Evolutionary conservation across 1,140 invertebrate species (phyloP).

Genomic region (Pachypsylla venusta): DNA sequence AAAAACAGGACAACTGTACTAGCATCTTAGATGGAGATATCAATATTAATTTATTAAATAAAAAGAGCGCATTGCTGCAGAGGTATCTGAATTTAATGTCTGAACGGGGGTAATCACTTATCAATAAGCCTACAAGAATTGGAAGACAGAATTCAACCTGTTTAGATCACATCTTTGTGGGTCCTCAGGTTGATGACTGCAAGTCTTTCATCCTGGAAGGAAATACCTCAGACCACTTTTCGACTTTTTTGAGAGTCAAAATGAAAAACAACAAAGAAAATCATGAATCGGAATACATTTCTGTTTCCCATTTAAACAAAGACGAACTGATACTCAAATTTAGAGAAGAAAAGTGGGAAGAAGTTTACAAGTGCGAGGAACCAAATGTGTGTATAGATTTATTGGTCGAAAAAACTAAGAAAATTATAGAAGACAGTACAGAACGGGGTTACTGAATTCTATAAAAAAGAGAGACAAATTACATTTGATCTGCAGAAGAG

Average conservation of each 20-base stretch:
- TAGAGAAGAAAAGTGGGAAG: neutral
- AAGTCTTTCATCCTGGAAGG: neutral
- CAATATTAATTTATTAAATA: neutral
- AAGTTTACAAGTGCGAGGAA: neutral
- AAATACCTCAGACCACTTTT: neutral
- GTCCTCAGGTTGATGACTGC: neutral
- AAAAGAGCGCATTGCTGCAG: neutral
- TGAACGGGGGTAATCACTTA: neutral
- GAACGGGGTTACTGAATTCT: neutral
- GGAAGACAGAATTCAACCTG: neutral
- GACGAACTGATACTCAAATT: neutral
- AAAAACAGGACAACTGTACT: neutral
- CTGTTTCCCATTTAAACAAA: too few relatives aligned
- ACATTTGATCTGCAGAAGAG: neutral
- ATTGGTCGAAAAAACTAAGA: neutral
- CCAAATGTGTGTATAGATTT: neutral
- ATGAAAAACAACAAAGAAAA: neutral
- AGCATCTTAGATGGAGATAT: neutral
- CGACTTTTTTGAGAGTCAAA: neutral
- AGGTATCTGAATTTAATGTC: neutral
- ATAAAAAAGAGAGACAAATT: constrained; percentile 8
- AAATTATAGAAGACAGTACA: neutral
- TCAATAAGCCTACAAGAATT: neutral
- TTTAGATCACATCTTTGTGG: neutral
- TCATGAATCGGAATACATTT: too few relatives aligned